Evolutionary conservation across 2,113 vertebrate species (phyloP), one percentile per base, ranked within the genome.

Genomic region (Atlantisia rogersi): DNA sequence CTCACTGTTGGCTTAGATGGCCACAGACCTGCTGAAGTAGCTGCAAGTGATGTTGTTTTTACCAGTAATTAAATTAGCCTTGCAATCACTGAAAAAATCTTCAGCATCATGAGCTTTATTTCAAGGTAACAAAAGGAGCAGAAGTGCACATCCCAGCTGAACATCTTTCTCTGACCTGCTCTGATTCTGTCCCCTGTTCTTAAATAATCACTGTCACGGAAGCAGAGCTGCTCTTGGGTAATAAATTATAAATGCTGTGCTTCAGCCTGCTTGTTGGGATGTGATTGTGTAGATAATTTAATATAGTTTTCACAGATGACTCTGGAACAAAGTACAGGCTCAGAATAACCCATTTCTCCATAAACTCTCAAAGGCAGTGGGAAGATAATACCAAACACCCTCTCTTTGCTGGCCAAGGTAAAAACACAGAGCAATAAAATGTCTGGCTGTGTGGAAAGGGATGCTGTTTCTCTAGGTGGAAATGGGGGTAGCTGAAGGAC

Each of bases 191-290:
- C 67, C 13, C 58, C n/a, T 62, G 16, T 63, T 79, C 46, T 68
- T 79, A 87, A 91, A 85, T 60, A 75, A 74, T 58, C 80, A 53
- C 39, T 50, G 39, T 68, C 77, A 79, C 42, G 44, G 73, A 88
- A 95, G 60, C 64, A 92, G 56, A 84, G 73, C 52, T 64, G 35
- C 86, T 93, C 48, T 95, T 62, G 20, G 91, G 73, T 37, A 86
- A 83, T 88, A 67, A 70, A 83, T 75, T 59, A 83, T 64, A 86
- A 95, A 83, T 44, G 25, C 29, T 86, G 39, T 62, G 39, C 56
- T 81, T 75, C 32, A 90, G 55, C 62, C n/a, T 95, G 86, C 58
- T 86, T 65, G 53, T 12, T 64, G 50, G 42, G 69, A 84, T 68
- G 55, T 42, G 74, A 79, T 10, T 84, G 59, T 81, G 80, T n/a